Evolutionary conservation across 1,140 invertebrate species (phyloP).

Genomic region (Lepidurus apus): DNA sequence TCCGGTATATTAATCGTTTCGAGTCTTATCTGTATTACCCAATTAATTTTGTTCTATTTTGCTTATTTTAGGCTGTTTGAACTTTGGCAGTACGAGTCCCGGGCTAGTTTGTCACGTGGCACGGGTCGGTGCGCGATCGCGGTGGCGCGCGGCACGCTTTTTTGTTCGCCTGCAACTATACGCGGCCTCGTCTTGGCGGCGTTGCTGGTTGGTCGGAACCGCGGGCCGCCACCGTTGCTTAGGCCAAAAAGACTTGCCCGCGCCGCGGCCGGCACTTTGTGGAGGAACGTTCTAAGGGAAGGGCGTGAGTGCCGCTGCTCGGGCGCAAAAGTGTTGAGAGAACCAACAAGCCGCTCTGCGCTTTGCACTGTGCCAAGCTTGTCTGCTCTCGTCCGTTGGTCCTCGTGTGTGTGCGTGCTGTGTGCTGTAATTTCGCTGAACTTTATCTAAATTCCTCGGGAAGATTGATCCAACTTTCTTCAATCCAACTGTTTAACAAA

Average conservation of each 20-base stretch:
- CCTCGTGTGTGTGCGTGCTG: not conserved
- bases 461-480: not conserved
- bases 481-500: no score
- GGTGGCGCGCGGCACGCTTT: constrained; percentile 19
- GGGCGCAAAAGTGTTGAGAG: constrained; percentile 18
- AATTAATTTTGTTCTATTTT: not conserved
- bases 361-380: not conserved
- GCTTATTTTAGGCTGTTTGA: not conserved
- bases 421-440: not conserved
- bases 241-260: constrained; percentile 18
- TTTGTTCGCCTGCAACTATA: not conserved
- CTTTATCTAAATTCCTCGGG: no score
- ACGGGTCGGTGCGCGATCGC: constrained; percentile 24
- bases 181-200: constrained; percentile 16
- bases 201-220: constrained; percentile 12
- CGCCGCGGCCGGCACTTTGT: constrained; percentile 19
- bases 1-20: not conserved
- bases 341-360: not conserved
- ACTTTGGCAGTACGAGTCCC: not conserved
- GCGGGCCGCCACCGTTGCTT: constrained; percentile 19
- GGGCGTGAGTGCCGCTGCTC: constrained; percentile 19
- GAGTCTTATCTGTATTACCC: not conserved
- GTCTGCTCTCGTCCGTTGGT: not conserved
- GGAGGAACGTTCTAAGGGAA: constrained; percentile 21
- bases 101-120: constrained; percentile 20